Percentiles rank a stretch among this genome's conserved stretches.
phyloP scores from a whole-genome alignment of 2,888 invertebrate genomes.

The Schizotus pectinicornis region DNA sequence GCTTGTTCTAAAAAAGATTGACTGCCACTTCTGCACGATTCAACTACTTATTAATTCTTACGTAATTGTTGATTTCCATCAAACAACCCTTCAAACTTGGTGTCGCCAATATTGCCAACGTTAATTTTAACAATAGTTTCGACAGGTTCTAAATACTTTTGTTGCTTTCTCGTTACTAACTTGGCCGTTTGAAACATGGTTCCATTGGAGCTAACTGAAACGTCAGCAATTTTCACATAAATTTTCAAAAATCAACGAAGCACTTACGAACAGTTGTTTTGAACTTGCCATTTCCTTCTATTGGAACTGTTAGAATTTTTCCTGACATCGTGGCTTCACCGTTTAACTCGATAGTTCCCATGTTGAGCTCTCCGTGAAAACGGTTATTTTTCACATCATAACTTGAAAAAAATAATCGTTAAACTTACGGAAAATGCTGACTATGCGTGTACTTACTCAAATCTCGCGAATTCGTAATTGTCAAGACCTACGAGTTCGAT shows the following conservation, averaged over 20 bases:
- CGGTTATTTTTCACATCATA: constrained; percentile 41
- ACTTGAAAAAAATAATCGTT: constrained; percentile 26
- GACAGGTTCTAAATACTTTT: constrained; percentile 34
- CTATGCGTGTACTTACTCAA: constrained; percentile 23
- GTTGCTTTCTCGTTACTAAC: constrained; percentile 31
- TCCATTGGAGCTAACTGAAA: constrained; percentile 35
- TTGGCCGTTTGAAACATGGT: constrained; percentile 38
- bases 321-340: constrained; percentile 46
- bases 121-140: constrained; percentile 38
- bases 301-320: constrained; percentile 46
- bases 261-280: constrained; percentile 38
- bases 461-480: constrained; percentile 18
- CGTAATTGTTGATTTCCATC: constrained; percentile 41
- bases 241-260: background rate
- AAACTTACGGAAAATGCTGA: background rate
- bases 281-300: constrained; percentile 42
- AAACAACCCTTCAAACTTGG: constrained; percentile 44
- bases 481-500: constrained; percentile 19
- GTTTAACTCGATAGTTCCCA: constrained; percentile 35
- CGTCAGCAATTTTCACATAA: background rate
- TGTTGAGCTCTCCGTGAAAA: constrained; percentile 36
- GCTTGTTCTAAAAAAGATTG: constrained; percentile 12
- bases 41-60: constrained; percentile 23
- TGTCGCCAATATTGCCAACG: constrained; percentile 36
- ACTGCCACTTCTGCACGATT: background rate